A percentile compares a stretch with the other conserved stretches of the same genome.
Conservation (phyloP, 2,888 invertebrate genomes). For the Aspidiotus rigidus region DNA sequence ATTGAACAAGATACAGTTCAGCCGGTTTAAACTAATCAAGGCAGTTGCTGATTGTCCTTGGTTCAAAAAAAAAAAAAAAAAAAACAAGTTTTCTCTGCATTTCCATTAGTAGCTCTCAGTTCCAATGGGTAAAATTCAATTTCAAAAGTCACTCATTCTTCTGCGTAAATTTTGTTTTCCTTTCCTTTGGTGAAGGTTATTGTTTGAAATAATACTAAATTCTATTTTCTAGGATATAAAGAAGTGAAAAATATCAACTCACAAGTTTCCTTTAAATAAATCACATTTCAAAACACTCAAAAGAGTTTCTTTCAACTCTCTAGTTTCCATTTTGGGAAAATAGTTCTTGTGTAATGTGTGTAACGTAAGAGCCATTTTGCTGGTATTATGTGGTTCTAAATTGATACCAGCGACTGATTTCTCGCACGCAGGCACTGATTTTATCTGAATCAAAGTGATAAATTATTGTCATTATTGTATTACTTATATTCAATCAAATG, state of each 20-base stretch:
- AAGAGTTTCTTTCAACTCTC: slow-evolving; percentile 67
- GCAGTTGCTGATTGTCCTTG: too few relatives aligned
- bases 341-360: slow-evolving; percentile 70
- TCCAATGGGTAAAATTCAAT: too few relatives aligned
- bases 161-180: too few relatives aligned
- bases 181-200: too few relatives aligned
- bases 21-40: too few relatives aligned
- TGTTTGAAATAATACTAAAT: not conserved
- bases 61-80: too few relatives aligned
- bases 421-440: slow-evolving; percentile 69
- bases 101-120: too few relatives aligned
- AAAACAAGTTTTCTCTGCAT: too few relatives aligned
- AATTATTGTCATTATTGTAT: too few relatives aligned
- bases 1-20: too few relatives aligned
- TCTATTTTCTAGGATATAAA: not conserved
- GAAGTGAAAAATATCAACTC: slow-evolving; percentile 43
- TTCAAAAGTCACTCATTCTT: not conserved
- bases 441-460: slow-evolving; percentile 47
- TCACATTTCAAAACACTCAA: slow-evolving; percentile 67
- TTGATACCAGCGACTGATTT: slow-evolving; percentile 78
- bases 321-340: slow-evolving; percentile 65
- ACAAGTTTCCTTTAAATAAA: slow-evolving; percentile 75
- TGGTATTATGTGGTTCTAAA: slow-evolving; percentile 72
- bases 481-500: too few relatives aligned
- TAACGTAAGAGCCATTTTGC: slow-evolving; percentile 71